These are phyloP conservation scores for Bursaphelenchus okinawaensis DNA, from an alignment of 2,888 invertebrate species.

Conservation along the genomic window DNA sequence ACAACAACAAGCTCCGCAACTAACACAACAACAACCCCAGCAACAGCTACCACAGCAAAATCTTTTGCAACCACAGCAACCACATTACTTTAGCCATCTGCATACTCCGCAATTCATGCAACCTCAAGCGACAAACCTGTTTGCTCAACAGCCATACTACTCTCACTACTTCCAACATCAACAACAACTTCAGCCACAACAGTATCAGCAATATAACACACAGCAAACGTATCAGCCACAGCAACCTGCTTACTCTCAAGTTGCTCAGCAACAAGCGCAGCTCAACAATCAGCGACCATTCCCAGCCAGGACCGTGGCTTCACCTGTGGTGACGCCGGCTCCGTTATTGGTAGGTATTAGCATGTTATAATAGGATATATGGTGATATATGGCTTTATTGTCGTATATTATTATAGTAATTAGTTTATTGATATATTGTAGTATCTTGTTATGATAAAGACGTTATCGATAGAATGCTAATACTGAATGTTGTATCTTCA, in stretches of 20 bases:
- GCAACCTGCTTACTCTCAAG: too few relatives aligned
- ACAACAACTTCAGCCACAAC: neutral
- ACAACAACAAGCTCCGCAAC: conserved; percentile 4
- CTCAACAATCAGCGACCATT: conserved; percentile 2
- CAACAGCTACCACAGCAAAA: too few relatives aligned
- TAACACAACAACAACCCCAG: neutral
- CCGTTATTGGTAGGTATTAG: conserved; percentile 7
- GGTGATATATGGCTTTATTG: too few relatives aligned
- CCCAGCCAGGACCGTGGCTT: conserved; percentile 10
- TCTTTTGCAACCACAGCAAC: conserved; percentile 12
- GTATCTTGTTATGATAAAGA: too few relatives aligned
- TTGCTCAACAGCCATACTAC: too few relatives aligned
- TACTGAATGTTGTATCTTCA: conserved; percentile 2
- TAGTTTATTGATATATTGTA: too few relatives aligned
- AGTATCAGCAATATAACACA: neutral
- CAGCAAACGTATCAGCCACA: conserved; percentile 7
- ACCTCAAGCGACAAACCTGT: conserved; percentile 5
- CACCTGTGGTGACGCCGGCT: conserved; percentile 7
- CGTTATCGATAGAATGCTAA: too few relatives aligned
- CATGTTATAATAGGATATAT: too few relatives aligned
- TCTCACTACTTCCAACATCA: neutral
- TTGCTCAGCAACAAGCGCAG: neutral
- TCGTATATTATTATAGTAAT: too few relatives aligned
- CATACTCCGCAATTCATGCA: conserved; percentile 7
- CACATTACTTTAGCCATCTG: conserved; percentile 12